Evolutionary conservation across 1,140 invertebrate genomes (phyloP).

Genomic region (Chymomyza costata): DNA sequence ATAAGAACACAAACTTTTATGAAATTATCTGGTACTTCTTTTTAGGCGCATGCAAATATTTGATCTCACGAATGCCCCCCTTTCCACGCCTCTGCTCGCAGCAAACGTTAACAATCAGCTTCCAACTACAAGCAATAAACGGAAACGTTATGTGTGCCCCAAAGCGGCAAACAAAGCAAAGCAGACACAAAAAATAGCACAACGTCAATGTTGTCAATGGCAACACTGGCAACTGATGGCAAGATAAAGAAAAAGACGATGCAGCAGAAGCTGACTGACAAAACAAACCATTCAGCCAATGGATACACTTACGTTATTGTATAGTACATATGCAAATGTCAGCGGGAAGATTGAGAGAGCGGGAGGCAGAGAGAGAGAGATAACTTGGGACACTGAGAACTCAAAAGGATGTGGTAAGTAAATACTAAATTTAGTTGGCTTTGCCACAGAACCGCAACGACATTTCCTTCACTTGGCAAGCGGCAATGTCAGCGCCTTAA

Average conservation of each 20-base stretch:
- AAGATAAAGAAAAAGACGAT: too few relatives aligned
- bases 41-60: too few relatives aligned
- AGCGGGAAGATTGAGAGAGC: conserved; percentile 8
- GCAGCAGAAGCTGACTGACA: conserved; percentile 18
- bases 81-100: too few relatives aligned
- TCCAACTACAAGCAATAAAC: background rate
- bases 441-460: conserved; percentile 56
- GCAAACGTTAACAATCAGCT: too few relatives aligned
- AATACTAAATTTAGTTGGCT: conserved; percentile 71
- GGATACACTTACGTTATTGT: conserved; percentile 38
- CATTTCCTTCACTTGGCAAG: conserved; percentile 69
- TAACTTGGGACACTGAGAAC: too few relatives aligned
- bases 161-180: too few relatives aligned
- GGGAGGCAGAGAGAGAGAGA: too few relatives aligned
- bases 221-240: conserved; percentile 2
- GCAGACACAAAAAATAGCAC: too few relatives aligned
- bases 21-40: too few relatives aligned
- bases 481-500: conserved; percentile 43
- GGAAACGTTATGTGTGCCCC: conserved; percentile 7
- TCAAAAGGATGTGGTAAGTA: conserved; percentile 65
- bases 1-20: too few relatives aligned
- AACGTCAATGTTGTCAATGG: conserved; percentile 9
- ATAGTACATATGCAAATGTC: conserved; percentile 45
- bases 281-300: conserved; percentile 19
- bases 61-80: too few relatives aligned